These are phyloP conservation scores for Peucedramus taeniatus DNA, from an alignment of 2,113 vertebrate genomes.

Conservation along the genomic window DNA sequence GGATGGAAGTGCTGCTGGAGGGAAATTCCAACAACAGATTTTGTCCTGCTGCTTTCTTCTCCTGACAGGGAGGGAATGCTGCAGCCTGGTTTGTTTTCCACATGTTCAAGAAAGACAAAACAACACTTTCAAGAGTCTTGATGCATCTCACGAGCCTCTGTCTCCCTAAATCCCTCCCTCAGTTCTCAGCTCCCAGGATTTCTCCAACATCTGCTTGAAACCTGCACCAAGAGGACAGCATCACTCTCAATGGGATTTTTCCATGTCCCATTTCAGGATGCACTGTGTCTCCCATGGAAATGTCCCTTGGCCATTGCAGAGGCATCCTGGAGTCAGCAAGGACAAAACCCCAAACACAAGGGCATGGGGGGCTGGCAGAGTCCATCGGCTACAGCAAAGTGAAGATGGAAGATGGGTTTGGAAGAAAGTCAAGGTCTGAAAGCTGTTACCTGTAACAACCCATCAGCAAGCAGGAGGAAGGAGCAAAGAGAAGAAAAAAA, in stretches of 20 bases:
- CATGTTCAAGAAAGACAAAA: neutral
- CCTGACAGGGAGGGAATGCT: neutral
- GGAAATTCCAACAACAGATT: neutral
- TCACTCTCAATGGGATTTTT: neutral
- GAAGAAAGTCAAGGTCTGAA: neutral
- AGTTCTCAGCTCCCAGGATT: neutral
- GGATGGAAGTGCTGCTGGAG: neutral
- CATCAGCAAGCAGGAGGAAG: neutral
- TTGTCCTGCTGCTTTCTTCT: neutral
- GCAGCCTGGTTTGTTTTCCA: neutral
- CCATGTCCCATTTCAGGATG: neutral
- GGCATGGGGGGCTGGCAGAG: neutral
- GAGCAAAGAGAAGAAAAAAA: neutral
- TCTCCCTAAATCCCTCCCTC: neutral
- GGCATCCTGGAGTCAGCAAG: neutral
- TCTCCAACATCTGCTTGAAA: neutral
- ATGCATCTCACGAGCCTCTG: accelerated
- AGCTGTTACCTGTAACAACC: neutral
- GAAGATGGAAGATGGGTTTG: neutral
- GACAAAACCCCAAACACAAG: neutral
- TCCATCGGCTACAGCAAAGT: neutral
- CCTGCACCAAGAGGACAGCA: neutral
- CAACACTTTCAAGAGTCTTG: accelerated
- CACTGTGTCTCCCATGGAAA: neutral
- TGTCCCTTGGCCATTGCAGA: accelerated